These are phyloP conservation scores for Papilio protenor DNA, from an alignment of 2,888 invertebrate genomes.

Conservation along the genomic window DNA sequence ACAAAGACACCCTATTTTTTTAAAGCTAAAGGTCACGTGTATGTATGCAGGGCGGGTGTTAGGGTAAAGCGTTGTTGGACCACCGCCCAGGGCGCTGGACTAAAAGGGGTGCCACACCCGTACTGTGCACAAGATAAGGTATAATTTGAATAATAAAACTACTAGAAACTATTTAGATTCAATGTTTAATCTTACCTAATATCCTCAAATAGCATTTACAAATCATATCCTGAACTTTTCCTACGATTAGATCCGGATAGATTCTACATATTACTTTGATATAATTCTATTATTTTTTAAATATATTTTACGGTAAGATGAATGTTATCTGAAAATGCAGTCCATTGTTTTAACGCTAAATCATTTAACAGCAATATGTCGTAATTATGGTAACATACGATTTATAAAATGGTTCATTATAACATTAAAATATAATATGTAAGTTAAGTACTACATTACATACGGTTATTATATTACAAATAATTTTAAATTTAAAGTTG, in stretches of 20 bases:
- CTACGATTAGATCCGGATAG: background rate
- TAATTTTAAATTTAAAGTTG: too few species aligned
- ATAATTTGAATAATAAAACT: too few species aligned
- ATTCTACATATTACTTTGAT: background rate
- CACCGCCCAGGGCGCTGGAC: too few species aligned
- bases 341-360: conserved; percentile 13
- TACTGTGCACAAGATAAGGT: too few species aligned
- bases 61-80: too few species aligned
- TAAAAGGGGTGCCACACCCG: too few species aligned
- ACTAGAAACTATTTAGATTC: too few species aligned
- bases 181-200: too few species aligned
- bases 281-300: background rate
- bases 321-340: conserved; percentile 15
- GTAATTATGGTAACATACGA: background rate
- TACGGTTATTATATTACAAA: too few species aligned
- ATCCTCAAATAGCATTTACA: background rate
- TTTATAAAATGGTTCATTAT: conserved; percentile 6
- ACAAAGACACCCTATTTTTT: too few species aligned
- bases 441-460: background rate
- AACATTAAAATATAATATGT: background rate
- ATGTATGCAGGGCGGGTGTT: too few species aligned
- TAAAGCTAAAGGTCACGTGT: too few species aligned
- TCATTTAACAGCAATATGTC: conserved; percentile 11
- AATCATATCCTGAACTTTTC: background rate
- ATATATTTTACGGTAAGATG: conserved; percentile 20